Conservation (phyloP, 2,113 vertebrate species). For the Cepphus grylle region DNA sequence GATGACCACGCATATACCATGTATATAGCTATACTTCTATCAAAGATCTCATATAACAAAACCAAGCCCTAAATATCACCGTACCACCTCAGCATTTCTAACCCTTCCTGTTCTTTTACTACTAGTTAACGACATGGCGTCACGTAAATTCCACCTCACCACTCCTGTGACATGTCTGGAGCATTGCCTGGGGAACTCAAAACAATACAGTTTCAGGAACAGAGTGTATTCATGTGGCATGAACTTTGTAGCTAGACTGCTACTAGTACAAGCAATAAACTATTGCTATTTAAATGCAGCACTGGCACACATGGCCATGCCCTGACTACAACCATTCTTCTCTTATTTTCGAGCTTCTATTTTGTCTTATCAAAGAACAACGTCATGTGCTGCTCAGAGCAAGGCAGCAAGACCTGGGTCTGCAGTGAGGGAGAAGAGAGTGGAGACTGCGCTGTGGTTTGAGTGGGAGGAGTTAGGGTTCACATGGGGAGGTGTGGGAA, state of each 20-base stretch:
- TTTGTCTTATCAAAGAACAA: not conserved
- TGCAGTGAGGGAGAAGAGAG: not conserved
- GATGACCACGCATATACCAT: not conserved
- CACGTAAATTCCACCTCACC: not conserved
- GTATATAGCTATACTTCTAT: not conserved
- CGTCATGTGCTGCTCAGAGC: not conserved
- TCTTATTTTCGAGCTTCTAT: not conserved
- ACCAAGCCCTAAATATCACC: not conserved
- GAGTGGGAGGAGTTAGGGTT: not conserved
- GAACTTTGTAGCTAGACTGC: not conserved
- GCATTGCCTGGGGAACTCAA: not conserved
- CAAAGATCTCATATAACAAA: not conserved
- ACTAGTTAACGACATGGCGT: rapidly evolving
- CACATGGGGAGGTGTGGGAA: not conserved
- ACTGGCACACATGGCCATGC: not conserved
- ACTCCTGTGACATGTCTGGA: not conserved
- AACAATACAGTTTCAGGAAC: not conserved
- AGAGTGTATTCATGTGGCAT: not conserved
- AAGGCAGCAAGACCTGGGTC: not conserved
- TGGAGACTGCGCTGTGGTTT: not conserved
- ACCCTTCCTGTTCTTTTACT: not conserved
- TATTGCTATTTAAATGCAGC: not conserved
- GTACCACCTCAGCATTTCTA: not conserved
- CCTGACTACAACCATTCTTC: not conserved
- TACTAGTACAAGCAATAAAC: not conserved